Base-by-base conservation (phyloP, 2,113 vertebrate species). In the Bucco capensis region DNA sequence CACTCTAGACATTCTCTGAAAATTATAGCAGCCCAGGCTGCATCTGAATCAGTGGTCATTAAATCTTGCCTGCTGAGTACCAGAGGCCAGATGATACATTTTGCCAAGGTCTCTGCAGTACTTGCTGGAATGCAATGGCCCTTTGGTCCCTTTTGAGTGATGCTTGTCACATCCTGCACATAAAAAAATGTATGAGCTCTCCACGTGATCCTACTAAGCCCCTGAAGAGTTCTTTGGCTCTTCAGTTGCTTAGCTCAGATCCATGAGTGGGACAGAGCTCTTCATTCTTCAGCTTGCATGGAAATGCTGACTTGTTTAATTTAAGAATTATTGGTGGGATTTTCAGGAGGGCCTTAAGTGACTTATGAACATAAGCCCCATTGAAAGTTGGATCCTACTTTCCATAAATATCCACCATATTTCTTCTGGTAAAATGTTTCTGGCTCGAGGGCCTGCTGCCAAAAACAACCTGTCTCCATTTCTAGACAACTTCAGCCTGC, bases 381-480 rank as follows among this genome's bases (percentile, higher is more conserved):
- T 92, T 94, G 93, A 95, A 95, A 93, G 94, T 64, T 4, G 12
- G 95, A 94, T 96, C 77, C 91, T 84, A 69, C 85, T 90, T 88
- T 96, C 90, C 94, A 95, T 91, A 95, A 94, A 90, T 93, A 96
- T 95, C 21, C 9, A 86, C 92, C 76, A 51, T 94, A 96, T 93
- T 93, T 96, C 91, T 92, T 90, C 89, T 94, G 92, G 92, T 92
- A 94, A 92, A 95, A 88, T 89, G 89, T 91, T 92, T 78, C 89
- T 93, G 92, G 92, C 84, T 94, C 33, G 61, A 95, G 86, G 94
- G 95, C 93, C 88, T 72, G 46, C 77, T 95, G 92, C 96, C 96
- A 96, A 96, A 94, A 96, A 95, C 86, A 96, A 95, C 93, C 96
- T 93, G 92, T 93, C 93, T 96, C 92, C 72, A 65, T 94, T 96